phyloP scores from a whole-genome alignment of 2,797 vertebrate genomes.

The Chanos chanos region DNA sequence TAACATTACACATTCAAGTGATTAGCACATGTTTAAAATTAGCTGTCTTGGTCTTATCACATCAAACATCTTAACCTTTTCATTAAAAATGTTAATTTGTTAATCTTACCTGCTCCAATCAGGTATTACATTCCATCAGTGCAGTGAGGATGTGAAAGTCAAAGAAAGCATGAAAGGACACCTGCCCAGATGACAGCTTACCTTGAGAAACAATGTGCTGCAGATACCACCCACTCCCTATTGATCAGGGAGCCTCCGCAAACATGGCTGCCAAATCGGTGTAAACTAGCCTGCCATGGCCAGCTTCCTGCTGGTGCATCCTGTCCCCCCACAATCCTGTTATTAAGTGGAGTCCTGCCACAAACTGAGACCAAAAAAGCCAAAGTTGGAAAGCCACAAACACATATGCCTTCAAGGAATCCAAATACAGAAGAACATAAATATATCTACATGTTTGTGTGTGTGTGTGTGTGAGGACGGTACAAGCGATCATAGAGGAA shows the following conservation, averaged over 20 bases:
- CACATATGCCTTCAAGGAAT: too few species aligned
- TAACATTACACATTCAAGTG: too few species aligned
- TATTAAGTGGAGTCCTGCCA: constrained; percentile 31
- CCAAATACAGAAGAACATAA: too few species aligned
- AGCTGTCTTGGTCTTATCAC: too few species aligned
- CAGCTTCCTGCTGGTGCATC: constrained; percentile 48
- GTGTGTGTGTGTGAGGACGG: too few species aligned
- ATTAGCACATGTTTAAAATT: too few species aligned
- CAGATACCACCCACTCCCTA: constrained; percentile 55
- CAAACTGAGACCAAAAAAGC: constrained; percentile 25
- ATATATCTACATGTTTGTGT: too few species aligned
- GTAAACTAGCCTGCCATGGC: constrained; percentile 58
- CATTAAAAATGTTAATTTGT: not conserved
- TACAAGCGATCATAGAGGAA: too few species aligned
- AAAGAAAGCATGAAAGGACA: too few species aligned
- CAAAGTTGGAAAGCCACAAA: not conserved
- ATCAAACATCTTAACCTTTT: not conserved
- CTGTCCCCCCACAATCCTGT: constrained; percentile 53
- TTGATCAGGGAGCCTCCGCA: constrained; percentile 60
- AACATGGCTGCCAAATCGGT: constrained; percentile 6
- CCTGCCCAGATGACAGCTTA: not conserved
- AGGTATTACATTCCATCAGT: too few species aligned
- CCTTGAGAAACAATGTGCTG: constrained; percentile 54
- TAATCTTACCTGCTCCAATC: too few species aligned
- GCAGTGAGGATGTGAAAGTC: too few species aligned